A percentile compares a stretch with the other conserved stretches of the same genome.
These are phyloP conservation scores for Orius insidiosus DNA, from an alignment of 1,140 invertebrate species.

Conservation along the genomic window DNA sequence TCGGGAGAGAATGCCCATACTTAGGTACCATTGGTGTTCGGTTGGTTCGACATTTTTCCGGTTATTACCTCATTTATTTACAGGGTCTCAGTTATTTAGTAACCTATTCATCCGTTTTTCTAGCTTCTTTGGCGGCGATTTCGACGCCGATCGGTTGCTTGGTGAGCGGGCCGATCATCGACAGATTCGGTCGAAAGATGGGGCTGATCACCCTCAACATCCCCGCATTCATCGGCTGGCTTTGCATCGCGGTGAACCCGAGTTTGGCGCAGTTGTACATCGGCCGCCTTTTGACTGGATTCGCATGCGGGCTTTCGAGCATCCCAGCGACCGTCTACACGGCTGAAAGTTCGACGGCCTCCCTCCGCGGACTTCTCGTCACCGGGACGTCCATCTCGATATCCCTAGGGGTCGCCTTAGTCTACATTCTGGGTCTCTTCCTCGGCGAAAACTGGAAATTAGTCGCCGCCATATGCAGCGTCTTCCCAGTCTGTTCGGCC, in stretches of 20 bases:
- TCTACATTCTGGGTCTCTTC: slow-evolving; percentile 41
- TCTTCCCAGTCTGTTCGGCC: slow-evolving; percentile 36
- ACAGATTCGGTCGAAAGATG: slow-evolving; percentile 36
- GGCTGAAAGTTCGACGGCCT: slow-evolving; percentile 37
- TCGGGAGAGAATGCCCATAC: too few relatives aligned
- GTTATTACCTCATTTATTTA: too few relatives aligned
- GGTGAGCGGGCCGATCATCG: slow-evolving; percentile 32
- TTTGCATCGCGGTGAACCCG: slow-evolving; percentile 27
- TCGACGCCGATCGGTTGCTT: slow-evolving; percentile 33
- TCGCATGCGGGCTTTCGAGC: slow-evolving; percentile 39
- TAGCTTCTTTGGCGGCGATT: slow-evolving; percentile 33
- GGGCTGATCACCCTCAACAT: slow-evolving; percentile 33
- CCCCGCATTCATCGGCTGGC: slow-evolving; percentile 37
- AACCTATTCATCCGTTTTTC: too few relatives aligned
- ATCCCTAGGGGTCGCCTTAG: slow-evolving; percentile 36
- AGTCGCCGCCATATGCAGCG: slow-evolving; percentile 40
- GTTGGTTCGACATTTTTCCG: too few relatives aligned
- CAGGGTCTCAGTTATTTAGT: too few relatives aligned
- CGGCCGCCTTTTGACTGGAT: slow-evolving; percentile 41
- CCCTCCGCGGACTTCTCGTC: slow-evolving; percentile 36
- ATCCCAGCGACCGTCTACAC: slow-evolving; percentile 42
- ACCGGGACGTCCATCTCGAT: slow-evolving; percentile 41
- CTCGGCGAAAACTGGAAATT: slow-evolving; percentile 39
- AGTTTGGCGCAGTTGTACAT: slow-evolving; percentile 30
- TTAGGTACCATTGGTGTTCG: too few relatives aligned